Evolutionary conservation across 2,888 invertebrate genomes (phyloP), one percentile per base, ranked within the genome.

Genomic region (Athripsodes cinereus): DNA sequence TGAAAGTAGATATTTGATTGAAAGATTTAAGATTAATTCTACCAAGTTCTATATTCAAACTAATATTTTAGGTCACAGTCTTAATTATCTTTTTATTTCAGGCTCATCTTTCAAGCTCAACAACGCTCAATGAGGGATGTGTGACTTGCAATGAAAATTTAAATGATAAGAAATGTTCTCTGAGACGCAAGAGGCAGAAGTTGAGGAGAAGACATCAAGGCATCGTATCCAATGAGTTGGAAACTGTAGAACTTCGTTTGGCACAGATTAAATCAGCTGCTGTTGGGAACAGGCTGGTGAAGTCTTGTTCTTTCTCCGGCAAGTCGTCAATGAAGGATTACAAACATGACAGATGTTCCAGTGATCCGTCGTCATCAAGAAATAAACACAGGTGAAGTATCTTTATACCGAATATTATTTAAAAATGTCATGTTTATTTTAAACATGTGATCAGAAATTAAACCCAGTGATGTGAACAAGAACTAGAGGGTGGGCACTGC

Each of bases 271-370:
- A 21, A 10, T 40, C 59, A 5, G 52, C 55, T n/a, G 51, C 48
- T 5, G 40, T 53, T 22, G 59, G 67, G 18, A 77, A 80, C 61
- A 74, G 81, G 40, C 70, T 88, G 52, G 83, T 88, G 18, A 90
- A 90, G 73, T 88, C 88, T 0, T 84, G 86, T 46, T 87, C 88
- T 6, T 87, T 88, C 73, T 86, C 87, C 55, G 86, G 87, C 16
- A 79, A 83, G 59, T 74, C 81, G 57, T 78, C 78, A 52, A 75
- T 79, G 1, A 61, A 55, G 20, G 83, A 82, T 65, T 80, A 80
- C 64, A 82, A 76, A 65, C 75, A 74, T 61, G 83, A 81, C 60
- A 72, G 84, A 58, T 82, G 80, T 64, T 81, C 82, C 0, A 85
- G 84, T 65, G 85, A 86, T 66, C 84, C 86, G 0, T 81, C 84